Conservation (phyloP, 2,113 vertebrate species). For the Saguinus midas region DNA sequence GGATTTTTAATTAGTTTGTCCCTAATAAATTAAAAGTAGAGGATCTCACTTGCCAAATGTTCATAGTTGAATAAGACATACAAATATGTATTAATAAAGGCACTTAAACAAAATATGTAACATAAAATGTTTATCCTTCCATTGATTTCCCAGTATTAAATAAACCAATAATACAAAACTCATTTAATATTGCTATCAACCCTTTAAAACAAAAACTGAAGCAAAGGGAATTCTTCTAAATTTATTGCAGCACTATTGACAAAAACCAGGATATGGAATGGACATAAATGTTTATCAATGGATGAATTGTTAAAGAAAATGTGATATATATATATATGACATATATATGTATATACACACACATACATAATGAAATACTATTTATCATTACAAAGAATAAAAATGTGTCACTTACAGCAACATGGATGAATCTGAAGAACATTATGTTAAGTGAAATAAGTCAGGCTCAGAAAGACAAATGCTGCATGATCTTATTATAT, state of each 20-base stretch:
- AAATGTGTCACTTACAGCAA: neutral
- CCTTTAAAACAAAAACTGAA: neutral
- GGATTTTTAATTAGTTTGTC: neutral
- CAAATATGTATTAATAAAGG: neutral
- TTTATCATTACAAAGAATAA: neutral
- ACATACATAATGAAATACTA: neutral
- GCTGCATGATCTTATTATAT: neutral
- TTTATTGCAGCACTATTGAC: neutral
- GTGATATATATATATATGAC: neutral
- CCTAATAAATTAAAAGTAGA: neutral
- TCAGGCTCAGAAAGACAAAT: neutral
- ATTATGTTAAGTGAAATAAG: neutral
- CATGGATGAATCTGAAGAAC: neutral
- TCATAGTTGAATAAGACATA: neutral
- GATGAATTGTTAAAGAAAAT: neutral
- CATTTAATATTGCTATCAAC: neutral
- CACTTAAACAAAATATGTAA: neutral
- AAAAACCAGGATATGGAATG: neutral
- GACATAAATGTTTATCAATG: neutral
- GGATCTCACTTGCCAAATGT: neutral
- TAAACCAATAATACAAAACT: neutral
- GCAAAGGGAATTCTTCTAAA: neutral
- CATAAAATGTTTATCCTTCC: neutral
- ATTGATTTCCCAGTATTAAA: conserved; percentile 11
- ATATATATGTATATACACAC: neutral